Base-by-base conservation (phyloP, 2,113 vertebrate genomes). In the Pithys albifrons region DNA sequence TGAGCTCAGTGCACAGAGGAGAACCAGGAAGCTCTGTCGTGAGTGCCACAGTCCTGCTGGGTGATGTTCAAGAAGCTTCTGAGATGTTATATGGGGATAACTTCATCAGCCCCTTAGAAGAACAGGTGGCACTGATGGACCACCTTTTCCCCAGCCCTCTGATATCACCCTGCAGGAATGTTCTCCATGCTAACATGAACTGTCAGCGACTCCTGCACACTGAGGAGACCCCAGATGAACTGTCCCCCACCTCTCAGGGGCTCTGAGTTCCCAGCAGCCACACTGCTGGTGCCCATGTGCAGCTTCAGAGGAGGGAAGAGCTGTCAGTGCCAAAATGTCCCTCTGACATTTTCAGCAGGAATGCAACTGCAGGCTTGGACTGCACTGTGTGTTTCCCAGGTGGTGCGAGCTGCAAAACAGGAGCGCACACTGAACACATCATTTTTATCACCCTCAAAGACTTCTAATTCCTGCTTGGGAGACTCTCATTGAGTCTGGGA, bases 221-320 rank as follows among this genome's bases (percentile, higher is more conserved):
- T 49, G n/a, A 33, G 27, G 61, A 20, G 14, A 37, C 16, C 48
- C 82, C 61, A 52, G 49, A 27, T 0, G 4, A 88, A 71, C 46
- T 3, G 2, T n/a, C 39, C 25, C 59, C 51, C 64, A 8, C 52
- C 33, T 75, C 45, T 23, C n/a, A 2, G 2, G 39, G 31, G 12
- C 1, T 1, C 2, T 4, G 62, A 75, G 51, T 27, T 70, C 35
- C 35, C 1, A 1, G n/a, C 45, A 61, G 33, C 33, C 6, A 1
- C 14, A 5, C 20, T 73, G 59, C 25, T 81, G 79, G 62, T 71
- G 57, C 75, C 64, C 48, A 8, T 3, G 24, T 4, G 20, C 1
- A 0, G 22, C 39, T 67, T 81, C 80, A 74, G 46, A 79, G 35
- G 74, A 57, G 35, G 37, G 20, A 37, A 77, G 39, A 76, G 16